Evolutionary conservation across 2,888 invertebrate species (phyloP).

Genomic region (Drosophila mettleri): DNA sequence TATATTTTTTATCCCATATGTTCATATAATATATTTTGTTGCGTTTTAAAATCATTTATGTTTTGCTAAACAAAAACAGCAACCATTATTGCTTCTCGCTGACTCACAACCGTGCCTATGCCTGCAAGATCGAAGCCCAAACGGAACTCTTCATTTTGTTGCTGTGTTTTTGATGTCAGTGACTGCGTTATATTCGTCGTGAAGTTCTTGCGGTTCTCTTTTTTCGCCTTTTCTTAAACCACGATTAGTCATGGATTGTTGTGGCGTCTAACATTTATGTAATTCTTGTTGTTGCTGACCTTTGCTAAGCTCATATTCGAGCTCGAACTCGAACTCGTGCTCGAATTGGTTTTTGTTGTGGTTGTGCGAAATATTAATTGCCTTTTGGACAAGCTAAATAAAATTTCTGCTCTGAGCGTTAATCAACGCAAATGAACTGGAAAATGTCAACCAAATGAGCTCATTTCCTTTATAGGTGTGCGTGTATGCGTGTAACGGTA

Average conservation of each 20-base stretch:
- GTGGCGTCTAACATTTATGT: slow-evolving; percentile 15
- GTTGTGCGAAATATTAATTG: slow-evolving; percentile 71
- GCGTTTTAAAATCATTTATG: neutral
- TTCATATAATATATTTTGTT: neutral
- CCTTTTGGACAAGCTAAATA: slow-evolving; percentile 44
- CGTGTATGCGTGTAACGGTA: slow-evolving; percentile 26
- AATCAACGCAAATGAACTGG: slow-evolving; percentile 78
- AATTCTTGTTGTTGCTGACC: slow-evolving; percentile 49
- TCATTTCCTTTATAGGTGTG: slow-evolving; percentile 66
- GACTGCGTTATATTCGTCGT: slow-evolving; percentile 27
- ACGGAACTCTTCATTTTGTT: slow-evolving; percentile 48
- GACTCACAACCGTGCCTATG: slow-evolving; percentile 63
- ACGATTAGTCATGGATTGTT: slow-evolving; percentile 59
- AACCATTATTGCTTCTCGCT: slow-evolving; percentile 12
- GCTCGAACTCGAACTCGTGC: slow-evolving; percentile 31
- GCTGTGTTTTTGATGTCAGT: slow-evolving; percentile 64
- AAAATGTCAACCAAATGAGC: slow-evolving; percentile 77
- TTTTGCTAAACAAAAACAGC: neutral
- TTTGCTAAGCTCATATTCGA: slow-evolving; percentile 43
- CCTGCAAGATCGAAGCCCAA: slow-evolving; percentile 49
- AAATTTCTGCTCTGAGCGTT: slow-evolving; percentile 48
- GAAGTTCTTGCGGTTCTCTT: slow-evolving; percentile 41
- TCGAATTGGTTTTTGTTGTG: slow-evolving; percentile 48
- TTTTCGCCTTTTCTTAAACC: slow-evolving; percentile 19
- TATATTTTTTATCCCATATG: neutral